Conservation (phyloP, 2,888 invertebrate species). For the Andricus quercusramuli region DNA sequence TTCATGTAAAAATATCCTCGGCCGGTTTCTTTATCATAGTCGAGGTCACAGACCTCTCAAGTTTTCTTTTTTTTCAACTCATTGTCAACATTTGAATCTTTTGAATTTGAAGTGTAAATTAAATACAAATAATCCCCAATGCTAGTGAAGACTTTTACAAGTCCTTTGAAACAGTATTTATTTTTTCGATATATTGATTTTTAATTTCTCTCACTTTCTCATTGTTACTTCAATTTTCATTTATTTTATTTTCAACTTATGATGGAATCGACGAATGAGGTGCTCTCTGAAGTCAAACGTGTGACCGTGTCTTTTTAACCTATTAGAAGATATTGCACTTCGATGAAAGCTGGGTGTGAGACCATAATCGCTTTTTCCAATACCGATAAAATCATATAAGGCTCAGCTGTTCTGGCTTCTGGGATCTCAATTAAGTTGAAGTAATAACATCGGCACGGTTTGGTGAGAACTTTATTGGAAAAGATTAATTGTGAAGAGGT, state of each 20-base stretch:
- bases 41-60: conserved; percentile 1
- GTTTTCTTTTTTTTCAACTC: background rate
- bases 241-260: background rate
- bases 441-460: background rate
- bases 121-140: background rate
- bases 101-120: background rate
- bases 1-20: conserved; percentile 25
- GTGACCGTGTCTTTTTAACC: background rate
- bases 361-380: background rate
- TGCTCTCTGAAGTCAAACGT: background rate
- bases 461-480: background rate
- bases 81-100: background rate
- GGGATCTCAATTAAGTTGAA: background rate
- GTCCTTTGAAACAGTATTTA: too few species aligned
- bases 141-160: background rate
- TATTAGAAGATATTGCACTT: background rate
- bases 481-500: background rate
- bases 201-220: too few species aligned
- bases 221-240: background rate
- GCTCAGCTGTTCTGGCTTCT: background rate
- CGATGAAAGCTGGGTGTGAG: background rate
- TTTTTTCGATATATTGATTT: too few species aligned
- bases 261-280: background rate
- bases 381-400: background rate
- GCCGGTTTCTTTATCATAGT: conserved; percentile 20